Percentiles rank a stretch among this genome's conserved stretches.
Evolutionary conservation across 1,140 invertebrate genomes (phyloP).

Genomic region (Lineus longissimus): DNA sequence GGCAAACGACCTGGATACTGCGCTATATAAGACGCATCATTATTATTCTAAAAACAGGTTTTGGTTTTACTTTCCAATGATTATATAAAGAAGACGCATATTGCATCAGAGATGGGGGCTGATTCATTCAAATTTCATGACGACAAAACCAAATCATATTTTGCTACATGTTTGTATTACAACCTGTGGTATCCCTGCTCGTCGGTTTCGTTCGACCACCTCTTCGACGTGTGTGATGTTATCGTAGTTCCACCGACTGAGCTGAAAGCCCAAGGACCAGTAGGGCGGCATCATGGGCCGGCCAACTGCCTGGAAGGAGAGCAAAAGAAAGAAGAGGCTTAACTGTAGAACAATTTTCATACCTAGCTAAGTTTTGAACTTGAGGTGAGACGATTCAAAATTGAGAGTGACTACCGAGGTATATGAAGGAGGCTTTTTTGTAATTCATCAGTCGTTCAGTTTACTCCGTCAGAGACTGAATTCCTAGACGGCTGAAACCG

Average conservation of each 20-base stretch:
- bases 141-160: too few species aligned
- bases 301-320: constrained; percentile 29
- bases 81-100: too few species aligned
- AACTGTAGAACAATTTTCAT: too few species aligned
- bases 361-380: background rate
- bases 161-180: background rate
- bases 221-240: constrained; percentile 29
- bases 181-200: constrained; percentile 30
- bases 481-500: background rate
- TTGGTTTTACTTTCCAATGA: too few species aligned
- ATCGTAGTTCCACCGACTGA: constrained; percentile 38
- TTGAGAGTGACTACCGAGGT: too few species aligned
- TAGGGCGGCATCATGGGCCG: constrained; percentile 37
- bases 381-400: background rate
- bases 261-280: constrained; percentile 40
- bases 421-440: too few species aligned
- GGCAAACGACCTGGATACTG: too few species aligned
- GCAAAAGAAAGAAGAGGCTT: background rate
- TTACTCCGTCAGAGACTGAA: background rate
- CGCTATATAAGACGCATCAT: too few species aligned
- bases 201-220: constrained; percentile 32
- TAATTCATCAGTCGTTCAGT: too few species aligned
- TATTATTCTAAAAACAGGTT: too few species aligned
- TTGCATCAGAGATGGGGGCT: too few species aligned
- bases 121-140: too few species aligned